Base-by-base conservation (phyloP, 1,140 invertebrate species). In the Helicoverpa zea region DNA sequence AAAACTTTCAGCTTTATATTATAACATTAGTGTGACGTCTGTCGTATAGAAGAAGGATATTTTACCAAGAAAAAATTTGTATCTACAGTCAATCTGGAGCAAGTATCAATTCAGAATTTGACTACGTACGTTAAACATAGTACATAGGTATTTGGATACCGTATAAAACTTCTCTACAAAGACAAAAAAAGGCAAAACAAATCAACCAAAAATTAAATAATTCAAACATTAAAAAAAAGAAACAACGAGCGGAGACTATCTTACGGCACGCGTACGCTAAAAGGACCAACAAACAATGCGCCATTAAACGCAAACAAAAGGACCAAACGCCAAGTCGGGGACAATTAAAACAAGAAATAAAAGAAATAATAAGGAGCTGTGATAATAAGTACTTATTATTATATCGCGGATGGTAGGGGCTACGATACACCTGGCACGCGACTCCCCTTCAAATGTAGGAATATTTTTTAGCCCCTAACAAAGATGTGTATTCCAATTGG, bases 271-370 rank as follows among this genome's bases (percentile, higher is more conserved):
- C 92, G 91, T 82, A 90, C 87, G 89, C 86, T 83, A 91, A 91
- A 91, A 88, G 83, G 88, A 83, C 87, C 64, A 85, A 85, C 89
- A 92, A 93, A 94, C 92, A 94, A 94, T 94, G 92, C 90, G 87
- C 93, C 92, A 94, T 94, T 94, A 94, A 94, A 88, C 83, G 75
- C 85, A 90, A 94, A 94, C 93, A 94, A 94, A 94, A 94, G 92
- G 89, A 91, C 91, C 90, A 92, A 94, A 94, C 92, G 91, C 88
- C 90, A 94, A 94, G 93, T 92, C 90, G 86, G 89, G 90, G 88
- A 93, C 93, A 94, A 94, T 94, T 94, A 94, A 94, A 94, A 93
- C 92, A 94, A 94, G 92, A 94, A 94, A 94, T 94, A 94, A 94
- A 94, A 94, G 92, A 94, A 94, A 94, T 94, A 94, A 94, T 94